Base-by-base conservation (phyloP, 2,113 vertebrate genomes). In the Oreochromis aureus region DNA sequence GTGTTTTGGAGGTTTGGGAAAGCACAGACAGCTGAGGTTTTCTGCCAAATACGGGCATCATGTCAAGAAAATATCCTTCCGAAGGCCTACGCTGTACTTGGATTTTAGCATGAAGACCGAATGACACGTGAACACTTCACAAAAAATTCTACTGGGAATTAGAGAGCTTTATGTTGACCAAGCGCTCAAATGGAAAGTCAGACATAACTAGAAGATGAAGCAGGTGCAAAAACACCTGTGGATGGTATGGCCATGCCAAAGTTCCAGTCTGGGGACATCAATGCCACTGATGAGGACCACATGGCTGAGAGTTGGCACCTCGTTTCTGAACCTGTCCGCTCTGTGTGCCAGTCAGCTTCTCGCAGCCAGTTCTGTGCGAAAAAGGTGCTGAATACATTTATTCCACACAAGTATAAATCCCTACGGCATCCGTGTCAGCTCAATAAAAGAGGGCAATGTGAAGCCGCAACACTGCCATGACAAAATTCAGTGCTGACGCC, bases 381-480 rank as follows among this genome's bases (percentile, higher is more conserved):
- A 90, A 82, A 63, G 12, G n/a, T 54, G 66, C 61, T 76, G 80
- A 84, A 59, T 78, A 30, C 30, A 39, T n/a, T 76, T 91, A 91
- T 92, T 89, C 82, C 84, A 91, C 32, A 56, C 81, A 63, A 80
- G 79, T 4, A 85, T 22, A 81, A 90, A 79, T 61, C 48, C 44
- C 46, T n/a, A 73, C 39, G 30, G n/a, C 76, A 46, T 79, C 56
- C 3, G 56, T 85, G 41, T 41, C 56, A 53, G 58, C 56, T 71
- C 24, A 73, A 81, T 66, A 46, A 86, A 89, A 54, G 46, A 53
- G 44, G 16, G 51, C 63, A 56, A 69, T 69, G 78, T 36, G 54
- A 66, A 80, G 48, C 59, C 8, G 61, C 55, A 15, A 27, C 32
- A 69, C 34, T 4, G 39, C 58, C 24, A 12, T 84, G 55, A 83